Conservation (phyloP, 1,140 invertebrate genomes). For the Drosophila lacertosa region DNA sequence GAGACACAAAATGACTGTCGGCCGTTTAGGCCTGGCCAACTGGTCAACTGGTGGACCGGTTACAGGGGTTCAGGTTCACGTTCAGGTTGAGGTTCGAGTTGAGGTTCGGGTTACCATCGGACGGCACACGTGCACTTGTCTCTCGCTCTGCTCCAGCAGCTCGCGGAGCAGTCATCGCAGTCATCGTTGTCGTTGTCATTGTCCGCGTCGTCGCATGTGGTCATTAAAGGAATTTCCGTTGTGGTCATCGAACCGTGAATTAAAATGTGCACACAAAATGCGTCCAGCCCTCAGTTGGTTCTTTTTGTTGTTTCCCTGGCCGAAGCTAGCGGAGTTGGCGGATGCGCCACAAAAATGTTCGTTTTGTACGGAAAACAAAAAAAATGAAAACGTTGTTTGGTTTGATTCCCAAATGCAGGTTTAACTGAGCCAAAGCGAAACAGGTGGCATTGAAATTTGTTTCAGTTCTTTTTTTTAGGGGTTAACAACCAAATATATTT, state of each 20-base stretch:
- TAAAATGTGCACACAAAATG: slow-evolving; percentile 63
- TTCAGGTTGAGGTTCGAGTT: too few species aligned
- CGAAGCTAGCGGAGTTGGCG: neutral
- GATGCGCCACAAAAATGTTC: slow-evolving; percentile 30
- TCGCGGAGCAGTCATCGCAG: slow-evolving; percentile 3
- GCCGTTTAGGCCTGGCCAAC: slow-evolving; percentile 37
- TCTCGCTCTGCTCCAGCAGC: slow-evolving; percentile 16
- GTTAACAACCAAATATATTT: neutral
- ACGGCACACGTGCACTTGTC: slow-evolving; percentile 52
- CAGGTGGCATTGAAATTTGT: too few species aligned
- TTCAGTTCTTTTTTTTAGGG: neutral
- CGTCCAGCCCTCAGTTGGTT: neutral
- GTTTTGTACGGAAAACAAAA: slow-evolving; percentile 7
- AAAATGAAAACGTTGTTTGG: slow-evolving; percentile 31
- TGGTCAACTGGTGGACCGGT: slow-evolving; percentile 3
- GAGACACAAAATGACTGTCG: neutral
- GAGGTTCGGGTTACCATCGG: slow-evolving; percentile 34
- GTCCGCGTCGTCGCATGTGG: slow-evolving; percentile 66
- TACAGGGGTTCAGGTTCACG: slow-evolving; percentile 24
- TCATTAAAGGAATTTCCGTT: slow-evolving; percentile 78
- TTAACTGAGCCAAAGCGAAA: too few species aligned
- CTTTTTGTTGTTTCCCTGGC: neutral
- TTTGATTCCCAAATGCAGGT: slow-evolving; percentile 39
- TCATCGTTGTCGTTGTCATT: slow-evolving; percentile 35
- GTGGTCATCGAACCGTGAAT: slow-evolving; percentile 70